Conservation (phyloP, 2,113 vertebrate genomes). For the Jacana jacana region DNA sequence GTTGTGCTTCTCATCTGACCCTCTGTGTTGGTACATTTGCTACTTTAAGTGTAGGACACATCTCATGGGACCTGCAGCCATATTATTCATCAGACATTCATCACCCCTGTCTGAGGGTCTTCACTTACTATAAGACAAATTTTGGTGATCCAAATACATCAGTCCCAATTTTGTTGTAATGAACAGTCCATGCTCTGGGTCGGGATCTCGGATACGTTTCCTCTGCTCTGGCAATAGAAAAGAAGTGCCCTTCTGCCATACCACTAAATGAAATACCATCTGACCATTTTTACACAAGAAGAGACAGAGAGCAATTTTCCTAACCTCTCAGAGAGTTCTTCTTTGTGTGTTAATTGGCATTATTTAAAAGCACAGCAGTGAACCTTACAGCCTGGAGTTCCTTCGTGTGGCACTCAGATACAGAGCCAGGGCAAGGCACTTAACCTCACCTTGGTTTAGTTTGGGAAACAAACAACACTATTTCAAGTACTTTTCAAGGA, state of each 20-base stretch:
- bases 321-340: neutral
- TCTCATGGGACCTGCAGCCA: neutral
- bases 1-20: neutral
- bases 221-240: neutral
- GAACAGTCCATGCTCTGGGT: neutral
- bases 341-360: neutral
- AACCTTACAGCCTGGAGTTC: neutral
- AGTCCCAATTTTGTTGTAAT: neutral
- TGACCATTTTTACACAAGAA: neutral
- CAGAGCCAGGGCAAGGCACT: neutral
- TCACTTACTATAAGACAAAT: neutral
- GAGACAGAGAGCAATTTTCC: neutral
- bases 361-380: neutral
- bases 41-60: neutral
- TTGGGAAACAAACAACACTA: neutral
- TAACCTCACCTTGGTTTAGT: neutral
- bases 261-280: neutral
- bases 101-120: neutral
- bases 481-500: neutral
- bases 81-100: neutral
- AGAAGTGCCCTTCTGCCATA: neutral
- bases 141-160: neutral
- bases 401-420: neutral
- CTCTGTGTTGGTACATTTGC: neutral
- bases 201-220: neutral